Conservation (phyloP, 2,888 invertebrate species). For the Fragum fragum region DNA sequence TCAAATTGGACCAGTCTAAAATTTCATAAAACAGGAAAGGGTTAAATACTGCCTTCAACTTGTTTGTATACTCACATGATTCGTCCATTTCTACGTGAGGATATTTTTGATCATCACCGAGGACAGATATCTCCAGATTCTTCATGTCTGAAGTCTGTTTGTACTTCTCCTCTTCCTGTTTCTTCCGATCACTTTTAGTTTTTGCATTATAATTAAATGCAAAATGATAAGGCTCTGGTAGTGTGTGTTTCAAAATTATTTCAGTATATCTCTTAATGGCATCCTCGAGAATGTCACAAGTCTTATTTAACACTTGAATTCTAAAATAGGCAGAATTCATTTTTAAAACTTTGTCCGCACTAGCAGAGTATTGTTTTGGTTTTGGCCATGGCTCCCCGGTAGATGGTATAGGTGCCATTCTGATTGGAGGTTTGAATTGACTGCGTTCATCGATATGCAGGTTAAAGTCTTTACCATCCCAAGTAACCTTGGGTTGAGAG, state of each 20-base stretch:
- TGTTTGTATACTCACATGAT: slow-evolving; percentile 72
- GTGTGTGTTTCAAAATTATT: slow-evolving; percentile 85
- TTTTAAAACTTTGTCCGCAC: slow-evolving; percentile 37
- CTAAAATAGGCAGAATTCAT: slow-evolving; percentile 50
- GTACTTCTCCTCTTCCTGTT: slow-evolving; percentile 39
- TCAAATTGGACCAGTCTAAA: too few species aligned
- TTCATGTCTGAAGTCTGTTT: slow-evolving; percentile 36
- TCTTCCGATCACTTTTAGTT: slow-evolving; percentile 19
- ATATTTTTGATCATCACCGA: slow-evolving; percentile 41
- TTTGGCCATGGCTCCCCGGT: slow-evolving; percentile 62
- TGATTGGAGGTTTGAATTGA: slow-evolving; percentile 48
- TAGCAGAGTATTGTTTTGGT: slow-evolving; percentile 38
- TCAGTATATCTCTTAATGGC: slow-evolving; percentile 88
- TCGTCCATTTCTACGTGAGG: slow-evolving; percentile 72
- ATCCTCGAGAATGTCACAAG: slow-evolving; percentile 89
- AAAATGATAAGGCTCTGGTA: slow-evolving; percentile 66
- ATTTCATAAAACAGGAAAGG: too few species aligned
- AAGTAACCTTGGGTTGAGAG: slow-evolving; percentile 34
- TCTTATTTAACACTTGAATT: slow-evolving; percentile 82
- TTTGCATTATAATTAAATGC: slow-evolving; percentile 55
- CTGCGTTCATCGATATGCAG: slow-evolving; percentile 43
- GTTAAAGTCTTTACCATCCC: slow-evolving; percentile 27
- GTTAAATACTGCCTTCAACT: too few species aligned
- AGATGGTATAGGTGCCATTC: slow-evolving; percentile 51
- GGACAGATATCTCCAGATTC: slow-evolving; percentile 42